Evolutionary conservation across 2,888 invertebrate genomes (phyloP), one percentile per base, ranked within the genome.

Genomic region (Netelia virgata): DNA sequence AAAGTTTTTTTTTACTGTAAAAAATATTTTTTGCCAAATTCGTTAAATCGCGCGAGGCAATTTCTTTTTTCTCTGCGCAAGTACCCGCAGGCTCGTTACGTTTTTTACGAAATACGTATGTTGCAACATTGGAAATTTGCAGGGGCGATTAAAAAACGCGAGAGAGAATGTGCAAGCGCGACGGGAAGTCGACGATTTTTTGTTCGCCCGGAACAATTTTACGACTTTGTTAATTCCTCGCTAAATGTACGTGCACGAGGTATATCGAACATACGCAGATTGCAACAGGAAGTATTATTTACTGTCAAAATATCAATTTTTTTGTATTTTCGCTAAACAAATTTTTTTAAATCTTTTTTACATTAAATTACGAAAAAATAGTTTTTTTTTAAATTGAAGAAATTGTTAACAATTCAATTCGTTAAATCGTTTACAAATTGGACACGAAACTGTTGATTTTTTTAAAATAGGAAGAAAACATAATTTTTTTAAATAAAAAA

Each of bases 171-270:
- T 10, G 28, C n/a, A 63, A 43, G 36, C 23, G 63, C 50, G 50
- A 50, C 63, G 43, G 70, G 70, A 72, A 72, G 70, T 72, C 2
- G 18, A 9, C 41, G 36, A 59, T 72, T 70, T 70, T 36, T 36
- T 70, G 36, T 47, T 50, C 16, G 69, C 18, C 14, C 18, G 11
- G 6, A 63, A 63, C 14, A 70, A 41, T 55, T 57, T 55, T 70
- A 70, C 70, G 70, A 41, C 28, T 8, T 36, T 36, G 3, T 55
- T 9, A 18, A 57, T 18, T 57, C 57, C 5, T 16, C 18, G 18
- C 16, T 57, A 16, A 5, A 57, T 47, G 14, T 1, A 16, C 1
- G 23, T 2, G 23, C 2, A 23, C 23, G 2, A 23, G 1, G 23
- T 23, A 23, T 1, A 23, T 23, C 23, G 23, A 23, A 23, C 23